A percentile compares a stretch with the other conserved stretches of the same genome.
Evolutionary conservation across 2,797 vertebrate species (phyloP).

Genomic region (Sylvilagus floridanus): DNA sequence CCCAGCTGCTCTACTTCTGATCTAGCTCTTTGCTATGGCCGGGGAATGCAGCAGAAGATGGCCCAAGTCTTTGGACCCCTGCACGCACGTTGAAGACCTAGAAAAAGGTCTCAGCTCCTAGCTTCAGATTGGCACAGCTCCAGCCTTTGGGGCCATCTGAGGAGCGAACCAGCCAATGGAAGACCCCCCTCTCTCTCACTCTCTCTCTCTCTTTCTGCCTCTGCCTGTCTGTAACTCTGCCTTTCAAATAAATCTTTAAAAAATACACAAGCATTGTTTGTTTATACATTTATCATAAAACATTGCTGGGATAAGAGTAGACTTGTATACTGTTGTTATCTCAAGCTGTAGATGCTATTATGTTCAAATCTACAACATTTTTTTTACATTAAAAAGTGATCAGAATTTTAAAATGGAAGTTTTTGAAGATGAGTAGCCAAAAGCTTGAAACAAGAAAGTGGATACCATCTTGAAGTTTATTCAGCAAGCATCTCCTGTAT

Average conservation of each 20-base stretch:
- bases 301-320: not conserved
- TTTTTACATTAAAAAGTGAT: not conserved
- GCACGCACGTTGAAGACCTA: too few species aligned
- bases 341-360: not conserved
- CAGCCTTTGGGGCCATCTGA: too few species aligned
- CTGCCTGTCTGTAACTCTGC: too few species aligned
- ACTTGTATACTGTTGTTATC: not conserved
- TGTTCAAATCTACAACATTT: not conserved
- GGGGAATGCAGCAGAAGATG: too few species aligned
- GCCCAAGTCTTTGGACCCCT: too few species aligned
- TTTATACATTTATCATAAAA: not conserved
- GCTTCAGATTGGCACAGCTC: too few species aligned
- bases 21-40: too few species aligned
- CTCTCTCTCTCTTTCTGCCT: too few species aligned
- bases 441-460: not conserved
- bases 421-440: not conserved
- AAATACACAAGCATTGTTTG: not conserved
- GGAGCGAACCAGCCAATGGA: too few species aligned
- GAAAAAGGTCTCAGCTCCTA: too few species aligned
- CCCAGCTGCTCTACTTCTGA: too few species aligned
- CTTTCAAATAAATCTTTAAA: not conserved
- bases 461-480: not conserved
- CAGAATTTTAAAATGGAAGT: not conserved
- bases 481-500: not conserved
- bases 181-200: too few species aligned